Evolutionary conservation across 2,888 invertebrate genomes (phyloP).

Genomic region (Pyrocoelia pectoralis): DNA sequence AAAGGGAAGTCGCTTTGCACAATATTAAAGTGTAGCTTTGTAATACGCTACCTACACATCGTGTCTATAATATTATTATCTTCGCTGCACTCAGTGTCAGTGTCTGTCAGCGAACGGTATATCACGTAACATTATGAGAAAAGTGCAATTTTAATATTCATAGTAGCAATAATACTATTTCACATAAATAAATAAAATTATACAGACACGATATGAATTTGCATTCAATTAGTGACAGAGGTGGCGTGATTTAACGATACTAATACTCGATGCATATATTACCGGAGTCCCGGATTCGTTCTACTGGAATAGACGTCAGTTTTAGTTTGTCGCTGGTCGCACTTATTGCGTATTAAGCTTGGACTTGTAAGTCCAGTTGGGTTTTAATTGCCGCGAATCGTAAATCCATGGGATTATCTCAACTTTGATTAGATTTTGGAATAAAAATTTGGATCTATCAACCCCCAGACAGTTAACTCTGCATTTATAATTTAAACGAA

Average conservation of each 20-base stretch:
- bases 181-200: slow-evolving; percentile 23
- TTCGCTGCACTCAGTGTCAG: no score
- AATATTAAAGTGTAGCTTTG: no score
- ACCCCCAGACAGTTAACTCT: background rate
- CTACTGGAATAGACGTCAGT: slow-evolving; percentile 45
- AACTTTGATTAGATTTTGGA: slow-evolving; percentile 47
- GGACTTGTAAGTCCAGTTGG: slow-evolving; percentile 46
- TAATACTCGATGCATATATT: slow-evolving; percentile 52
- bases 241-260: slow-evolving; percentile 49
- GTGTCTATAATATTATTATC: no score
- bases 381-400: slow-evolving; percentile 49
- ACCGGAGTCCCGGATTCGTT: slow-evolving; percentile 40
- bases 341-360: slow-evolving; percentile 54
- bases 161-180: slow-evolving; percentile 16
- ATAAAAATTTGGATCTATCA: slow-evolving; percentile 39
- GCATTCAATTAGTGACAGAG: slow-evolving; percentile 49
- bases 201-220: slow-evolving; percentile 41
- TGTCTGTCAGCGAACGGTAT: background rate
- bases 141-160: slow-evolving; percentile 12
- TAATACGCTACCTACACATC: no score
- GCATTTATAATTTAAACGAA: background rate
- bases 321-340: slow-evolving; percentile 50
- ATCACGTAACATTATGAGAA: background rate
- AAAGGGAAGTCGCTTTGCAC: no score
- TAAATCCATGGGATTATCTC: slow-evolving; percentile 47